A percentile compares a stretch with the other conserved stretches of the same genome.
Conservation (phyloP, 2,797 vertebrate species). For the Lithobates sylvaticus region DNA sequence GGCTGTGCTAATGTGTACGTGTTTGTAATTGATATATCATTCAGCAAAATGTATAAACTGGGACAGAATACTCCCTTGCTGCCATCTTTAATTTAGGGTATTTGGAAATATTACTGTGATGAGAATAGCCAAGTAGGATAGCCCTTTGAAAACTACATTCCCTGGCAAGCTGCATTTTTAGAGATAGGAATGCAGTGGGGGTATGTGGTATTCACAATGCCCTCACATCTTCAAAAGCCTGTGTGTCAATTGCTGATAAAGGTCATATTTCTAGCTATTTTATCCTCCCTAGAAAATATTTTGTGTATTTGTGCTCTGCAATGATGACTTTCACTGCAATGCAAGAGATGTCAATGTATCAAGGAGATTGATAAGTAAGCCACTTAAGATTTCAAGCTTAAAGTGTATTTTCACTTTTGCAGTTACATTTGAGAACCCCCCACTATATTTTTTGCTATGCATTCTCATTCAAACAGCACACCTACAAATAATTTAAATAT, state of each 20-base stretch:
- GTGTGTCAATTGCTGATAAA: constrained; percentile 42
- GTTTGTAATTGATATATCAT: constrained; percentile 24
- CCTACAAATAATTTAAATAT: too few relatives aligned
- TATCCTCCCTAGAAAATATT: constrained; percentile 10
- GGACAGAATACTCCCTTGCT: constrained; percentile 6
- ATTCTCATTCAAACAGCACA: too few relatives aligned
- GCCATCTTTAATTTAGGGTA: constrained; percentile 20
- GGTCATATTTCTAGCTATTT: constrained; percentile 24
- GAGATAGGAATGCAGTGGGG: constrained; percentile 53
- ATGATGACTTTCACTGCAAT: constrained; percentile 4
- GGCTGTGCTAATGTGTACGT: not conserved
- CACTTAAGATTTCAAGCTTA: too few relatives aligned
- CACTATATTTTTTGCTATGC: too few relatives aligned
- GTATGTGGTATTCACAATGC: constrained; percentile 8
- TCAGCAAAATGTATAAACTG: constrained; percentile 17
- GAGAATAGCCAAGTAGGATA: not conserved
- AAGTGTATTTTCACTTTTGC: too few relatives aligned
- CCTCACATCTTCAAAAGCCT: constrained; percentile 44
- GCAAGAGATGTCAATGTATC: not conserved
- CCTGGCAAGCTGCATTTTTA: constrained; percentile 13
- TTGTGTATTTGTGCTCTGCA: constrained; percentile 43
- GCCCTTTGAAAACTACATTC: constrained; percentile 23
- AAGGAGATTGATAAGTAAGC: too few relatives aligned
- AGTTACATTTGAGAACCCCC: too few relatives aligned
- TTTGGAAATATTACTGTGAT: constrained; percentile 21